These are phyloP conservation scores for Threskiornis aethiopicus DNA, from an alignment of 2,797 vertebrate genomes.

Conservation along the genomic window DNA sequence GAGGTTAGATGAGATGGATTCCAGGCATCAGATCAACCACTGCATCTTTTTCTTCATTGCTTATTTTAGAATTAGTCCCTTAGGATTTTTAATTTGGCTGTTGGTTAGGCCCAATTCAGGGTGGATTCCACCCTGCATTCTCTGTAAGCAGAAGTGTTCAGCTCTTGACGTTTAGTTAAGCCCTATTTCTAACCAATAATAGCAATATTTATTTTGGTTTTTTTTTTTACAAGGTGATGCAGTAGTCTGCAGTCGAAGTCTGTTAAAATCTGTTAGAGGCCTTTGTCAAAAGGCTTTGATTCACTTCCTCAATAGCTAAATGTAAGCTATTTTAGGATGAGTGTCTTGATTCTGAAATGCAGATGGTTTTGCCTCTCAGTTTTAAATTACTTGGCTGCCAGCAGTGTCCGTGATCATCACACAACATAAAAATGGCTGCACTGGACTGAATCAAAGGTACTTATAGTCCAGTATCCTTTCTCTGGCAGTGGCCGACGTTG, in stretches of 20 bases:
- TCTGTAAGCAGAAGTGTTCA: neutral
- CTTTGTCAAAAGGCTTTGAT: neutral
- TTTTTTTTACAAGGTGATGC: neutral
- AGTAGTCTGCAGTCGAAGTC: neutral
- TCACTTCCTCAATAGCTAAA: neutral
- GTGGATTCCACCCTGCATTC: neutral
- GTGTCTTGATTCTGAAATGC: neutral
- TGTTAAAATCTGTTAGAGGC: neutral
- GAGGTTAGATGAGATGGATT: neutral
- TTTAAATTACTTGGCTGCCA: neutral
- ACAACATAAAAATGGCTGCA: neutral
- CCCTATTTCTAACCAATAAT: neutral
- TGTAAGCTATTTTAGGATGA: neutral
- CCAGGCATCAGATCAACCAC: neutral
- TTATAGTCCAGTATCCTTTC: neutral
- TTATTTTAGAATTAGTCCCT: neutral
- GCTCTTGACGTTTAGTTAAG: neutral
- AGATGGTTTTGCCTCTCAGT: neutral
- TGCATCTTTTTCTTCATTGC: neutral
- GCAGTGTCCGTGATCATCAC: neutral
- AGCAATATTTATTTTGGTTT: neutral
- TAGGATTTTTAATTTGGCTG: neutral
- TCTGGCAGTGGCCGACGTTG: neutral
- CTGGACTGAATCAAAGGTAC: neutral
- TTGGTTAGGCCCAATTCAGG: neutral